phyloP scores from a whole-genome alignment of 1,140 invertebrate genomes.

The honey bee (Apis mellifera) region DNA sequence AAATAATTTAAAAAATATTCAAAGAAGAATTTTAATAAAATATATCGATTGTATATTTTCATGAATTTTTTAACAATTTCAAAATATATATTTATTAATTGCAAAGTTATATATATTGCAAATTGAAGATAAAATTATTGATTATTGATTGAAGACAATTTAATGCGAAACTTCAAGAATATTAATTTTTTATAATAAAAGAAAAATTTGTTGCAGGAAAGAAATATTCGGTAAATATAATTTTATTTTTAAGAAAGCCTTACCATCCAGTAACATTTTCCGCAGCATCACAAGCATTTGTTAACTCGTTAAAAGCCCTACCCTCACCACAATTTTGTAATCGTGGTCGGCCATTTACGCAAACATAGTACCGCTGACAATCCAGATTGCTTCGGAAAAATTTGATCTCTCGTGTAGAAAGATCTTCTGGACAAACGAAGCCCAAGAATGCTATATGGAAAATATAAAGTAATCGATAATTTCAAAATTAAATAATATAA shows the following conservation, averaged over 20 bases:
- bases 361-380: conserved; percentile 92
- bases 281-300: conserved; percentile 88
- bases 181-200: too few species aligned
- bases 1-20: too few species aligned
- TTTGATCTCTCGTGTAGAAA: conserved; percentile 75
- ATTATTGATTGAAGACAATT: too few species aligned
- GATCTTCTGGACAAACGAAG: conserved; percentile 84
- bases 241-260: conserved; percentile 17
- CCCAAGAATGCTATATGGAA: conserved; percentile 83
- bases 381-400: conserved; percentile 84
- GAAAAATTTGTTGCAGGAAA: too few species aligned
- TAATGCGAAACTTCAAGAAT: too few species aligned
- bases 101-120: too few species aligned
- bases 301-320: conserved; percentile 90
- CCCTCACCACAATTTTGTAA: conserved; percentile 89
- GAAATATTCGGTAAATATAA: not conserved
- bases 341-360: conserved; percentile 88
- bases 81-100: too few species aligned
- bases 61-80: too few species aligned
- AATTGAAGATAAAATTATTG: too few species aligned
- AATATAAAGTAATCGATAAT: not conserved
- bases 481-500: not conserved
- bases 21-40: not conserved
- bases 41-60: not conserved
- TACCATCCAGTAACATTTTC: conserved; percentile 90